Evolutionary conservation across 2,888 invertebrate species (phyloP), one percentile per base, ranked within the genome.

Genomic region (Hirtodrosophila histrioides): DNA sequence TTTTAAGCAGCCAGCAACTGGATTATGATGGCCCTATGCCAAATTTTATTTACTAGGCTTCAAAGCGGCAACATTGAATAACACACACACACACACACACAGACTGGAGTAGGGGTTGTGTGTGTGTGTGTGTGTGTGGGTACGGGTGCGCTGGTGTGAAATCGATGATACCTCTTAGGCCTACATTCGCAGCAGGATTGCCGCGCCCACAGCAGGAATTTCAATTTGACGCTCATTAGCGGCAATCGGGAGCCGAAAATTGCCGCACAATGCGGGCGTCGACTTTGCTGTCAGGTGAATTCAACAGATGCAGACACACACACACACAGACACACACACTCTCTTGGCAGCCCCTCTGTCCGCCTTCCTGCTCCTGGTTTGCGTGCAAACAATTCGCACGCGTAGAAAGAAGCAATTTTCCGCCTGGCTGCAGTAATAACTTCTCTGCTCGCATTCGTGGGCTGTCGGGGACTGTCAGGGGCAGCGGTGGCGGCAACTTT

Each of bases 191-290:
- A 12, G 4, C 35, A 2, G 65, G 7, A 2, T n/a, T 33, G 43
- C 33, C 46, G 46, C 48, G 33, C 71, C 60, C 41, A 63, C 58
- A 43, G 65, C 73, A 60, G 84, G 69, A 72, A 83, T 84, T 80
- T 79, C 84, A 80, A 84, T 84, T 79, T 84, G 77, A 84, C 53
- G 79, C 81, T 84, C 79, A 79, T 79, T 79, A 79, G 85, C 77
- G 64, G 68, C 84, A 79, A 79, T 83, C 84, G 72, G 69, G 51
- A 39, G 35, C 44, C 60, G 35, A 61, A 51, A 49, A 53, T 56
- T 71, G 45, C 40, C 57, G 40, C 50, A 72, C 61, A 72, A 57
- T 77, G 73, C 60, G 39, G 44, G 50, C 61, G 23, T 0, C 67
- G 44, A 57, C 44, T 48, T 31, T 54, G 23, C 37, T 60, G 50